Conservation (phyloP, 2,888 invertebrate species). For the Caenorhabditis angaria region DNA sequence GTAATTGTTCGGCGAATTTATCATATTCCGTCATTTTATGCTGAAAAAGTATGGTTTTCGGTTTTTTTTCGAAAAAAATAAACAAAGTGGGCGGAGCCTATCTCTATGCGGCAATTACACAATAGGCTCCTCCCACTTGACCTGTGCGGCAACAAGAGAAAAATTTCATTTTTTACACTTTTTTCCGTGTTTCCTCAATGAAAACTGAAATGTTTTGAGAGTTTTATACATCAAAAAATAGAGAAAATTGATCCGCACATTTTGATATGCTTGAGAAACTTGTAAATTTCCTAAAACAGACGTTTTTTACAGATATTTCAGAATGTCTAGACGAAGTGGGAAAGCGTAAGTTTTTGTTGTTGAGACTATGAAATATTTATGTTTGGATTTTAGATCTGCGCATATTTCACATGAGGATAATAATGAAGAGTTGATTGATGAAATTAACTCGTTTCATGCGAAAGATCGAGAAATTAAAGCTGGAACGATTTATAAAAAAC, state of each 20-base stretch:
- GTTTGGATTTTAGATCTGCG: constrained; percentile 30
- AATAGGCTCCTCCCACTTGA: constrained; percentile 16
- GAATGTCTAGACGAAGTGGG: constrained; percentile 16
- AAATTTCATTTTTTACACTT: constrained; percentile 8
- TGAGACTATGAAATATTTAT: too few relatives aligned
- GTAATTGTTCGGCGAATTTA: constrained; percentile 67
- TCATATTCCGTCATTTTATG: constrained; percentile 71
- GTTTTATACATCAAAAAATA: neutral
- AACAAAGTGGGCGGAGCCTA: constrained; percentile 16
- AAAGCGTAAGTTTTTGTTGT: constrained; percentile 36
- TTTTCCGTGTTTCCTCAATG: constrained; percentile 5
- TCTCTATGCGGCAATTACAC: constrained; percentile 11
- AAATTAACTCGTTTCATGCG: constrained; percentile 62
- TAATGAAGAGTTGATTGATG: constrained; percentile 62
- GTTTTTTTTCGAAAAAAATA: constrained; percentile 7
- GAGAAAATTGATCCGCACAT: neutral
- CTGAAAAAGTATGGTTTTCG: neutral
- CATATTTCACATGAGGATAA: constrained; percentile 52
- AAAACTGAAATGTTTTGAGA: constrained; percentile 11
- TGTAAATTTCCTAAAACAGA: neutral
- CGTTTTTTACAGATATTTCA: constrained; percentile 9
- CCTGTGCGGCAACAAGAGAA: constrained; percentile 14
- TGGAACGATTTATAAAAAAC: neutral
- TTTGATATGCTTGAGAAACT: neutral
- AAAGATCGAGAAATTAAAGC: constrained; percentile 30